Conservation (phyloP, 1,140 invertebrate species). For the Formica exsecta region DNA sequence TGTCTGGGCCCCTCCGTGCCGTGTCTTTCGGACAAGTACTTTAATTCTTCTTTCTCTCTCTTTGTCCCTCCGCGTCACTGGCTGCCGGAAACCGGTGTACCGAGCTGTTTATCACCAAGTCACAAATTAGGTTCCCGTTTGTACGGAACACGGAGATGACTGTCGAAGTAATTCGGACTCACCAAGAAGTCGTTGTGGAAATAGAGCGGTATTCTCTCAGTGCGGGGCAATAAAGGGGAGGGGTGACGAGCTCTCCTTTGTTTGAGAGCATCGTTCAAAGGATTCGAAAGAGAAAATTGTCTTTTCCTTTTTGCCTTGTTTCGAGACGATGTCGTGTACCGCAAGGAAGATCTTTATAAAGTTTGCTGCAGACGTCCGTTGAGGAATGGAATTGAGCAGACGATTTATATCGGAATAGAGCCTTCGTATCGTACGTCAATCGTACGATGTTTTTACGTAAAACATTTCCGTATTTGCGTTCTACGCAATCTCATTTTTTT, state of each 20-base stretch:
- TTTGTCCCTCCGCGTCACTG: not conserved
- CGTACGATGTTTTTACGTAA: not conserved
- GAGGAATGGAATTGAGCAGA: constrained; percentile 21
- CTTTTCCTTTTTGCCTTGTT: constrained; percentile 35
- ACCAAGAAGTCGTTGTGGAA: not conserved
- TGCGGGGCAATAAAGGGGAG: not conserved
- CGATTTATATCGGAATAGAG: constrained; percentile 11
- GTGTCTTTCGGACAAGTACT: not conserved
- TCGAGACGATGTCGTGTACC: constrained; percentile 11
- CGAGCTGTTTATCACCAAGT: constrained; percentile 30
- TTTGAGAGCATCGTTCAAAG: constrained; percentile 17
- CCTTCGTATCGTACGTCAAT: too few relatives aligned
- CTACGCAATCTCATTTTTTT: not conserved
- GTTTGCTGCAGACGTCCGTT: not conserved
- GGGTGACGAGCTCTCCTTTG: not conserved
- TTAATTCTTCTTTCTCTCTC: constrained; percentile 10
- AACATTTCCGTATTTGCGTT: not conserved
- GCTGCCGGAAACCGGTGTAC: not conserved
- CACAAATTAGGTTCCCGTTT: constrained; percentile 58
- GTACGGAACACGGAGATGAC: constrained; percentile 17
- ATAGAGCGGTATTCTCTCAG: constrained; percentile 28
- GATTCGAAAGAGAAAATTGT: constrained; percentile 52
- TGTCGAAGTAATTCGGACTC: constrained; percentile 58
- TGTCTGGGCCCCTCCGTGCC: not conserved
- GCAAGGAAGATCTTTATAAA: constrained; percentile 26